phyloP scores from a whole-genome alignment of 2,888 invertebrate genomes.

The Pomacea canaliculata region DNA sequence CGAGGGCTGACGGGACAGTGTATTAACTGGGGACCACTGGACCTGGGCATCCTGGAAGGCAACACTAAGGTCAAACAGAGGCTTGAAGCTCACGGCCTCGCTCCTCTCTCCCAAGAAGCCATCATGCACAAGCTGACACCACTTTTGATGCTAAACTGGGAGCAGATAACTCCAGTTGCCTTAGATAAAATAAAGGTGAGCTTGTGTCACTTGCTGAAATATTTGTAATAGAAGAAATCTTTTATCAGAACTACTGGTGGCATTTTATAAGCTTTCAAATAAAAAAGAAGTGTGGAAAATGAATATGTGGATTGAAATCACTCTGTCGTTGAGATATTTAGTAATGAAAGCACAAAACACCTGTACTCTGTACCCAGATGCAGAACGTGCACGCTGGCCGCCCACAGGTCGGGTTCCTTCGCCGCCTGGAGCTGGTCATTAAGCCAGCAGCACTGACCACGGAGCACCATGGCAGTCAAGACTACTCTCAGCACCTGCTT shows the following conservation, averaged over 20 bases:
- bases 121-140: conserved; percentile 35
- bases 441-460: not conserved
- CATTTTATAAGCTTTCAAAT: too few species aligned
- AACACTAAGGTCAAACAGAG: conserved; percentile 11
- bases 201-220: too few species aligned
- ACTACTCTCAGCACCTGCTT: not conserved
- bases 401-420: not conserved
- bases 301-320: too few species aligned
- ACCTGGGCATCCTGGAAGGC: conserved; percentile 41
- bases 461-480: not conserved
- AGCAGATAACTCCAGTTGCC: conserved; percentile 31
- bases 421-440: not conserved
- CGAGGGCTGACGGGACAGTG: conserved; percentile 42
- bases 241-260: too few species aligned
- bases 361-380: too few species aligned
- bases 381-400: conserved; percentile 2
- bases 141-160: conserved; percentile 32
- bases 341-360: too few species aligned
- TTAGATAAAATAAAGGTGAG: conserved; percentile 24
- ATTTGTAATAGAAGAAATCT: too few species aligned
- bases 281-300: too few species aligned
- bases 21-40: conserved; percentile 59
- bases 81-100: conserved; percentile 28
- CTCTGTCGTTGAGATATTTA: too few species aligned
- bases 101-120: conserved; percentile 23